Evolutionary conservation across 1,140 invertebrate genomes (phyloP), one percentile per base, ranked within the genome.

Genomic region (Liolophura sinensis): DNA sequence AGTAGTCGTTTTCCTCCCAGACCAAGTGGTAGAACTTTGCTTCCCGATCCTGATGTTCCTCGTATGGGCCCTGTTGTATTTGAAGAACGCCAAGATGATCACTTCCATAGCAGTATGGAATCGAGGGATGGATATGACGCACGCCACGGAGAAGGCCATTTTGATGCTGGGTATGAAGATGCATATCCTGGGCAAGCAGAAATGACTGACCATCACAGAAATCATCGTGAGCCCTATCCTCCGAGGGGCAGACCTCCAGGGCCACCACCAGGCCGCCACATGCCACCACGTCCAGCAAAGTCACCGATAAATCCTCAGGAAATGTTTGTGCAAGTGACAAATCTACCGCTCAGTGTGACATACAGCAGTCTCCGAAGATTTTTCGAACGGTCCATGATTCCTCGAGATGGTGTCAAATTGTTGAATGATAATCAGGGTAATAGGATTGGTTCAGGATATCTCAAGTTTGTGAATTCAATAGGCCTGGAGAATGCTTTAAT

Each of bases 361-460:
- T 84, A 78, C 54, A 89, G 87, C 65, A 93, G 95, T 75, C 84
- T 97, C 0, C 85, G 92, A 15, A 88, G 91, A 60, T 92, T 95
- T 67, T 96, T 97, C 78, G 87, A 88, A 7, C 89, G 90, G 12
- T 88, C 91, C 60, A 89, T 89, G 73, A 93, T 96, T 50, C 89
- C 91, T 14, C 91, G 91, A 67, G 91, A 92, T 75, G 92, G 93
- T 5, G 88, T 97, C 46, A 95, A 95, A 82, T 87, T 96, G 71
- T 89, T 93, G 12, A 92, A 91, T 76, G 91, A 95, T 72, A 88
- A 89, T 16, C 88, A 90, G 69, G 93, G 94, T 0, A 88, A 90
- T 31, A 87, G 91, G 14, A 91, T 90, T 0, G 93, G 93, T 0
- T 89, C 91, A 25, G 93, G 91, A 14, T 94, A 89, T 76, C 88